These are phyloP conservation scores for Neopipo cinnamomea DNA, from an alignment of 2,113 vertebrate species.

Conservation along the genomic window DNA sequence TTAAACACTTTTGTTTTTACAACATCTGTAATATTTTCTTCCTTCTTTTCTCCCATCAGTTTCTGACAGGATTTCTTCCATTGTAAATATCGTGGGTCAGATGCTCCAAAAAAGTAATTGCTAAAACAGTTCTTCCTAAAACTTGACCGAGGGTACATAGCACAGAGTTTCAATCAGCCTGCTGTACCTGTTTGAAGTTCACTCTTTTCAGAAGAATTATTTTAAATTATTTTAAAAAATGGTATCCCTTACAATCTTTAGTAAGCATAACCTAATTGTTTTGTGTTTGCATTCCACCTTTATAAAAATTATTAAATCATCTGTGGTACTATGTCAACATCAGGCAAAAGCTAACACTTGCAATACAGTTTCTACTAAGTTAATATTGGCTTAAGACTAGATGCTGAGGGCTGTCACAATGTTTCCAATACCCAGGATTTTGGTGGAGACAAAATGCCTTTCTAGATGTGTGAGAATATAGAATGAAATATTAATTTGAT, in stretches of 20 bases:
- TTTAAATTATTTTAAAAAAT: not conserved
- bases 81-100: no score
- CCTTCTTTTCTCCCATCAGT: no score
- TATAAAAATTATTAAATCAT: not conserved
- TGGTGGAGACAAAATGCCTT: not conserved
- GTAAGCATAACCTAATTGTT: not conserved
- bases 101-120: not conserved
- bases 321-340: not conserved
- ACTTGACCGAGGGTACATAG: not conserved
- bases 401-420: not conserved
- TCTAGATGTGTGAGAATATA: not conserved
- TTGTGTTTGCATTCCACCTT: not conserved
- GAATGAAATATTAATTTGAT: not conserved
- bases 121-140: not conserved
- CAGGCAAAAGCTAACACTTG: not conserved
- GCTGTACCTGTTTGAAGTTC: not conserved
- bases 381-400: not conserved
- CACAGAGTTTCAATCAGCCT: not conserved
- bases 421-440: not conserved
- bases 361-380: not conserved
- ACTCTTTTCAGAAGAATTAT: not conserved
- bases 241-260: not conserved
- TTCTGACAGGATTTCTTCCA: no score
- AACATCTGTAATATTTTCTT: no score
- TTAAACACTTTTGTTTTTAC: no score